Evolutionary conservation across 2,113 vertebrate species (phyloP).

Genomic region (Etheostoma cragini): DNA sequence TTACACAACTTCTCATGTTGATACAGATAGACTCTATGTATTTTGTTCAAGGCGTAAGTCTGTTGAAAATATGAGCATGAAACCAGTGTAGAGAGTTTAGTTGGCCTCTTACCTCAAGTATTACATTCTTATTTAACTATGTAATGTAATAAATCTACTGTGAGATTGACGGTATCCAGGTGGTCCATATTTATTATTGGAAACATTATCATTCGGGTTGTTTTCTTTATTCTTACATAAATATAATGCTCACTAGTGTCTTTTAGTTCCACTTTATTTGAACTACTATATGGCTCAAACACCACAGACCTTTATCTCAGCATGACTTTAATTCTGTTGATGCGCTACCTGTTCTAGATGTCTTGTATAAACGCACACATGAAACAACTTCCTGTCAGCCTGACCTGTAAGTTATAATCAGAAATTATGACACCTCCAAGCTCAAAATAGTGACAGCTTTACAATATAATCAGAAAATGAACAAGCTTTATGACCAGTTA

Average conservation of each 20-base stretch:
- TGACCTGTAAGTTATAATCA: conserved; percentile 18
- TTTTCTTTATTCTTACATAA: conserved; percentile 8
- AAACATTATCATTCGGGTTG: too few relatives aligned
- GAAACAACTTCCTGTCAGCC: conserved; percentile 20
- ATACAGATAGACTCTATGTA: conserved; percentile 5
- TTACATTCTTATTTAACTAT: conserved; percentile 24
- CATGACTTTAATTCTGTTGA: conserved; percentile 26
- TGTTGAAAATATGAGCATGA: conserved; percentile 24
- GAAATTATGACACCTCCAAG: conserved; percentile 4
- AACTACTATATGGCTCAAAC: background rate
- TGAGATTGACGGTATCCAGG: conserved; percentile 2
- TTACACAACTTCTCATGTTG: conserved; percentile 11
- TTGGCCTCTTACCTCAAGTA: conserved; percentile 56
- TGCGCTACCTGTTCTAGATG: conserved; percentile 6
- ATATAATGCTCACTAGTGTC: conserved; percentile 1
- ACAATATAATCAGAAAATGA: conserved; percentile 25
- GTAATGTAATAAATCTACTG: conserved; percentile 11
- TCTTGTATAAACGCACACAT: conserved; percentile 23
- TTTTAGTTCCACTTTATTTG: background rate
- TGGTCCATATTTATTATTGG: too few relatives aligned
- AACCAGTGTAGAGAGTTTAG: conserved; percentile 12
- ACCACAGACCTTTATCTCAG: conserved; percentile 19
- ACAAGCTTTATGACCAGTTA: conserved; percentile 51
- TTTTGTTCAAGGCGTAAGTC: conserved; percentile 19
- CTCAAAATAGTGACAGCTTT: conserved; percentile 33